Base-by-base conservation (phyloP, 2,888 invertebrate species). In the Lycocerus yunnanus region DNA sequence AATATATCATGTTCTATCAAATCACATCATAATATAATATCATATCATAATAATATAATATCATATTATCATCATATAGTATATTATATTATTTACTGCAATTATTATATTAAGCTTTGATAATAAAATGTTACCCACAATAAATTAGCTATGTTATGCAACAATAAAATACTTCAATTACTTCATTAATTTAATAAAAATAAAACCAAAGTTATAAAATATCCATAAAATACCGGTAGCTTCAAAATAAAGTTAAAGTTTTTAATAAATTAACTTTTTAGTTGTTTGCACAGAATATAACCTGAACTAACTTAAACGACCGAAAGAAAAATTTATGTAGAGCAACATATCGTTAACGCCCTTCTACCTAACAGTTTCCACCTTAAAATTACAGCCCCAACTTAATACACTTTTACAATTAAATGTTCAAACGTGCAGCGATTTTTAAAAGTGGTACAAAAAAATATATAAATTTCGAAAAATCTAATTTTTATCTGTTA, bases 211-310 rank as follows among this genome's bases (percentile, higher is more conserved):
- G n/a, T n/a, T n/a, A 69, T 73, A 73, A 66, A 58, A 69, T 10
- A 65, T 65, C 14, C 24, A 77, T 74, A 72, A 74, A 78, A 79
- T 24, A 74, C 79, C 76, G 75, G 79, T 79, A 79, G 79, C 79
- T 71, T 77, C 73, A 61, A 76, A 76, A 75, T 74, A 73, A 76
- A 77, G 74, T 68, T 71, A 73, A 66, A 24, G 10, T 60, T 72
- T 72, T 70, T 78, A 79, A 81, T 80, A 77, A 77, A 81, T 80
- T 78, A 81, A 80, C 81, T 80, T 82, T 81, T 81, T 76, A 79
- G 79, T 78, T 85, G 83, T 84, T 85, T 84, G 84, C 82, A 83
- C 82, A 81, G 84, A 83, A 83, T 83, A 84, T 82, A 84, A 78
- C 83, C 82, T 77, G 82, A 83, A 82, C 84, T 77, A 82, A 83